Evolutionary conservation across 2,113 vertebrate genomes (phyloP).

Genomic region (Athene cunicularia): DNA sequence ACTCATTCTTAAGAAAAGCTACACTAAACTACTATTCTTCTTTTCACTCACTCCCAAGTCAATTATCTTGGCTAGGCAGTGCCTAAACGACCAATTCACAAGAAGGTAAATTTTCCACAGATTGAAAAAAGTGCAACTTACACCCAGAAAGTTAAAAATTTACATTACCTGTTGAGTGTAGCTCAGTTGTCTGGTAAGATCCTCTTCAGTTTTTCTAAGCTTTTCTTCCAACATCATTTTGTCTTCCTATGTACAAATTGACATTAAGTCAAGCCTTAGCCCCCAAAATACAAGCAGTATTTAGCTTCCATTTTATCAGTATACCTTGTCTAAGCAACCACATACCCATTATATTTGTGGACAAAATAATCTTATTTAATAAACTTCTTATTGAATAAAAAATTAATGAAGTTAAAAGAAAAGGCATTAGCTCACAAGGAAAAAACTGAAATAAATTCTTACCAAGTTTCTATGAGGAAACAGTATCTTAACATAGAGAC

Average conservation of each 20-base stretch:
- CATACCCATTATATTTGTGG: neutral
- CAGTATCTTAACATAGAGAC: neutral
- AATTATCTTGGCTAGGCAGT: neutral
- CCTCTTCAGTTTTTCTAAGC: conserved; percentile 85
- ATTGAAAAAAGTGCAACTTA: neutral
- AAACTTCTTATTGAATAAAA: neutral
- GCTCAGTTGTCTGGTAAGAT: conserved; percentile 85
- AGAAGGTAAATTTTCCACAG: neutral
- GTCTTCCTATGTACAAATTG: conserved; percentile 80
- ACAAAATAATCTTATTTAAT: neutral
- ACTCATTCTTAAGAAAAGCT: neutral
- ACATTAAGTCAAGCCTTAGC: neutral
- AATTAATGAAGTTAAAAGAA: neutral
- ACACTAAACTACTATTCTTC: neutral
- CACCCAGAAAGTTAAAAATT: neutral
- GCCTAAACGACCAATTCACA: neutral
- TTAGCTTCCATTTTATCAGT: neutral
- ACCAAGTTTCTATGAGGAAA: neutral
- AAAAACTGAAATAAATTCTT: neutral
- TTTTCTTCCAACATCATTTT: conserved; percentile 82
- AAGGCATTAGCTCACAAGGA: neutral
- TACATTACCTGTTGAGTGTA: conserved; percentile 86
- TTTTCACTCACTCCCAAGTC: neutral
- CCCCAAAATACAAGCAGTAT: neutral
- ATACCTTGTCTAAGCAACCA: neutral